Conservation (phyloP, 2,888 invertebrate genomes). For the Epirrita christyi region DNA sequence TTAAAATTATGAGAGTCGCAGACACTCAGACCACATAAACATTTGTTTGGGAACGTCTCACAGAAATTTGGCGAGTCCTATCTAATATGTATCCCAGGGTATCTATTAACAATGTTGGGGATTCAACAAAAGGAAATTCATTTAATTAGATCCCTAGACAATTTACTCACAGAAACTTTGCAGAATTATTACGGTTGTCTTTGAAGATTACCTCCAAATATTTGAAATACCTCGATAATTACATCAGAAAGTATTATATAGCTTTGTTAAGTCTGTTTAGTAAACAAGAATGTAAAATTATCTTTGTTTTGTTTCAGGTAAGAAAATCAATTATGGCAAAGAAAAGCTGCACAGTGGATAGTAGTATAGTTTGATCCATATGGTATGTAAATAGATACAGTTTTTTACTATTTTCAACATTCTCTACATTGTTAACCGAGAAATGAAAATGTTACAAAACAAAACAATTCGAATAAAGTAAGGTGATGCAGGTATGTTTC, state of each 20-base stretch:
- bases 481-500: no score
- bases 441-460: no score
- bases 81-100: slow-evolving; percentile 13
- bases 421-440: no score
- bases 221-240: neutral
- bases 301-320: slow-evolving; percentile 34
- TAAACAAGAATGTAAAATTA: neutral
- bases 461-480: no score
- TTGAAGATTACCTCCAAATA: slow-evolving; percentile 1
- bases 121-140: slow-evolving; percentile 40
- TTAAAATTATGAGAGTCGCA: no score
- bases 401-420: no score
- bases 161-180: slow-evolving; percentile 42
- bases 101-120: slow-evolving; percentile 21
- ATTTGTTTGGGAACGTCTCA: slow-evolving; percentile 5
- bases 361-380: no score
- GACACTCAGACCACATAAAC: no score
- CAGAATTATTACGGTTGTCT: slow-evolving; percentile 36
- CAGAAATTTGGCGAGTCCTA: neutral
- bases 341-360: neutral
- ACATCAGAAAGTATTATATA: no score
- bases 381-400: no score
- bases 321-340: neutral
- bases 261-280: no score
- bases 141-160: slow-evolving; percentile 47